phyloP scores from a whole-genome alignment of 1,140 invertebrate species.

The Neodiprion lecontei region DNA sequence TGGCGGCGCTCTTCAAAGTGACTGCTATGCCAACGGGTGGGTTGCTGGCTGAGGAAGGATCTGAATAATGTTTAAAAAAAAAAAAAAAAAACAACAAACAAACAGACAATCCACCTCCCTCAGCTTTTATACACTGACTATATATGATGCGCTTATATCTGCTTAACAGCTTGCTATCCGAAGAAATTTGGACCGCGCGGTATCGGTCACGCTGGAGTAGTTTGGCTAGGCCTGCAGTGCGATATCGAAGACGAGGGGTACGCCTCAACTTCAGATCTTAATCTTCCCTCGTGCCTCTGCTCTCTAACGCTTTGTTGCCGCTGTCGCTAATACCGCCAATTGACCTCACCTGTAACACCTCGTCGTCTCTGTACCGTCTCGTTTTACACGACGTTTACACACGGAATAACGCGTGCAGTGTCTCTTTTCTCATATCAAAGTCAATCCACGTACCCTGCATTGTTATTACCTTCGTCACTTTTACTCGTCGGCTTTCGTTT shows the following conservation, averaged over 20 bases:
- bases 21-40: constrained; percentile 79
- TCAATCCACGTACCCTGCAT: no score
- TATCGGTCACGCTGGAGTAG: constrained; percentile 78
- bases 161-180: constrained; percentile 70
- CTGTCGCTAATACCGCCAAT: constrained; percentile 1
- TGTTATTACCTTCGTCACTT: no score
- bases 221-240: constrained; percentile 65
- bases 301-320: constrained; percentile 5
- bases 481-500: background rate
- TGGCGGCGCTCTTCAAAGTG: constrained; percentile 88
- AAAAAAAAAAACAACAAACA: constrained; percentile 32
- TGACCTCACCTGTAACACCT: no score
- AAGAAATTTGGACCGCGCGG: constrained; percentile 85
- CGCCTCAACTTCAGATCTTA: constrained; percentile 29
- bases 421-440: no score
- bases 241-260: constrained; percentile 65
- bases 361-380: no score
- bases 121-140: constrained; percentile 50
- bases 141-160: constrained; percentile 57
- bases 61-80: constrained; percentile 28
- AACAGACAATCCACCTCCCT: constrained; percentile 45
- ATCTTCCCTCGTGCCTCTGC: constrained; percentile 1
- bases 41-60: constrained; percentile 47
- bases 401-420: no score
- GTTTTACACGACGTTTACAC: no score